phyloP scores from a whole-genome alignment of 2,888 invertebrate genomes.

The Coecobrya sp. region DNA sequence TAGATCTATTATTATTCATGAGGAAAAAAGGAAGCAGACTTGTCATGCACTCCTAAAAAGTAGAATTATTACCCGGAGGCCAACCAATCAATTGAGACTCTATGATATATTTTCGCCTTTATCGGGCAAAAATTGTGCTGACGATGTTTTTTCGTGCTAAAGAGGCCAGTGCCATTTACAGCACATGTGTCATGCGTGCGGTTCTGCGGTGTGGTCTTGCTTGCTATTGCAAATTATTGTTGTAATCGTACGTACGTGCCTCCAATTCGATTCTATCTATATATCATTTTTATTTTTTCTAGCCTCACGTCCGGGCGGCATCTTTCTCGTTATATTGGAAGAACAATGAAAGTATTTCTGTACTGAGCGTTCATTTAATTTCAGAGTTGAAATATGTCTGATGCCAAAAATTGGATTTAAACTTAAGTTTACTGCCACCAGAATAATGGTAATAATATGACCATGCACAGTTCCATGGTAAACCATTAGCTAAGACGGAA shows the following conservation, averaged over 20 bases:
- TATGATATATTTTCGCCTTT: background rate
- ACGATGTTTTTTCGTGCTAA: background rate
- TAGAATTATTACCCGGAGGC: slow-evolving; percentile 34
- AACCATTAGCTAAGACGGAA: no score
- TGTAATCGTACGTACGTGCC: background rate
- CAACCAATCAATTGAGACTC: slow-evolving; percentile 7
- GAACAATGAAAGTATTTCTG: background rate
- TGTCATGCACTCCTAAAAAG: slow-evolving; percentile 1
- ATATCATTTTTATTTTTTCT: background rate
- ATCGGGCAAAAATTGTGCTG: background rate
- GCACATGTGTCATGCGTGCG: background rate
- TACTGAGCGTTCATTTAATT: background rate
- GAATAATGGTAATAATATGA: no score
- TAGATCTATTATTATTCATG: background rate
- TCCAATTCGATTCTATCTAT: background rate
- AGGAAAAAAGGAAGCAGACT: slow-evolving; percentile 13
- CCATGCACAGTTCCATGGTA: no score
- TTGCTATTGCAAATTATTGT: background rate
- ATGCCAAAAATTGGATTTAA: no score
- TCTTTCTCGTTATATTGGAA: background rate
- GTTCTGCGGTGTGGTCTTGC: background rate
- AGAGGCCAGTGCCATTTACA: background rate
- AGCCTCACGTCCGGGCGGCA: background rate
- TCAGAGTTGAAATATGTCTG: background rate
- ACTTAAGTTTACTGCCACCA: no score